Percentiles rank a stretch among this genome's conserved stretches.
Conservation (phyloP, 2,113 vertebrate genomes). For the Dicentrarchus labrax region DNA sequence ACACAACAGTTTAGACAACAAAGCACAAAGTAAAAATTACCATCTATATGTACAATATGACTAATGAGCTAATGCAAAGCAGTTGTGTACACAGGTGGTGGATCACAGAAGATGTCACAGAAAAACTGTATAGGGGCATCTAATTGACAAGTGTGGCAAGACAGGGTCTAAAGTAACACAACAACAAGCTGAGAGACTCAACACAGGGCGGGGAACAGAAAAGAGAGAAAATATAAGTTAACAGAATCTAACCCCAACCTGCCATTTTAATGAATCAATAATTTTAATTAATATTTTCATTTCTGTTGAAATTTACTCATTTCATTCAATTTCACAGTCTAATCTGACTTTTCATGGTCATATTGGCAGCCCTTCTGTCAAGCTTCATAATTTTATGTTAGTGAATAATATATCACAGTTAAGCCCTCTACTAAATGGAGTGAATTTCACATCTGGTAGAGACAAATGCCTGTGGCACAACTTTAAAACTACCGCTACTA, state of each 20-base stretch:
- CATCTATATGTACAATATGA: constrained; percentile 4
- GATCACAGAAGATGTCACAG: neutral
- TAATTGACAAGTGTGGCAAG: neutral
- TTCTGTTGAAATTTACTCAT: constrained; percentile 38
- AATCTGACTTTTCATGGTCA: constrained; percentile 39
- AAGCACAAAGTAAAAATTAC: neutral
- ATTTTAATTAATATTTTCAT: constrained; percentile 50
- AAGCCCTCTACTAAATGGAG: neutral
- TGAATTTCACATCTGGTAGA: neutral
- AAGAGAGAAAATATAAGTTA: neutral
- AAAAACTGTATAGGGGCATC: constrained; percentile 5
- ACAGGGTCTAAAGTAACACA: constrained; percentile 1
- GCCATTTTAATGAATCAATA: constrained; percentile 33
- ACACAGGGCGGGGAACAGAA: neutral
- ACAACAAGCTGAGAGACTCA: neutral
- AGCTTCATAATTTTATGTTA: neutral
- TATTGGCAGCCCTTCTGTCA: neutral
- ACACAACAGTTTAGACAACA: constrained; percentile 18
- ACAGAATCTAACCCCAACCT: constrained; percentile 19
- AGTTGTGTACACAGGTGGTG: constrained; percentile 2
- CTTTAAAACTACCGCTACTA: neutral
- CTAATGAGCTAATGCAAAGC: constrained; percentile 34
- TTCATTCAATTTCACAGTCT: constrained; percentile 56
- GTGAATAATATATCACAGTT: neutral
- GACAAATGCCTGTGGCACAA: neutral